Percentiles rank a stretch among this genome's conserved stretches.
Conservation (phyloP, 1,140 invertebrate species). For the Elysia chlorotica region DNA sequence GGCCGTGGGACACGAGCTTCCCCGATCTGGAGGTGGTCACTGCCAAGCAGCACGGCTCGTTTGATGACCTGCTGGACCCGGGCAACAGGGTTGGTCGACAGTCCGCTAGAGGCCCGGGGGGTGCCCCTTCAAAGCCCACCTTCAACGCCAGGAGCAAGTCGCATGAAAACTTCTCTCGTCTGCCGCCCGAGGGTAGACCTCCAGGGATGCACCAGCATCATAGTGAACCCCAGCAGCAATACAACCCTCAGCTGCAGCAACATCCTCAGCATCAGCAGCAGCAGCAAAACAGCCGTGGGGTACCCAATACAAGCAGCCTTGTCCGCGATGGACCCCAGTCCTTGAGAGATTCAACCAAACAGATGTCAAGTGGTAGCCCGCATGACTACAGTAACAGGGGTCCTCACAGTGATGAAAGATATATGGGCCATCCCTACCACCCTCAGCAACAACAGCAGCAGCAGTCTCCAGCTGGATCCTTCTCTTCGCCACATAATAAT, state of each 20-base stretch:
- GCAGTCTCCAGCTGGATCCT: too few species aligned
- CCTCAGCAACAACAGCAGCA: too few species aligned
- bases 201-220: too few species aligned
- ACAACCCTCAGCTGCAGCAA: background rate
- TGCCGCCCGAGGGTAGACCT: too few species aligned
- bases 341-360: too few species aligned
- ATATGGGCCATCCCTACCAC: too few species aligned
- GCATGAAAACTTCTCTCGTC: constrained; percentile 10
- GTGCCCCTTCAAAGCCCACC: background rate
- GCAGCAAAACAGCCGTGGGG: background rate
- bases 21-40: background rate
- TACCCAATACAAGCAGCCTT: too few species aligned
- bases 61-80: constrained; percentile 7
- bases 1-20: constrained; percentile 10
- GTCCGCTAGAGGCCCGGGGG: too few species aligned
- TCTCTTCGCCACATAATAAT: too few species aligned
- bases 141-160: constrained; percentile 16
- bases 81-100: background rate
- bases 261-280: too few species aligned
- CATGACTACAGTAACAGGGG: background rate
- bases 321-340: too few species aligned
- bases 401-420: too few species aligned
- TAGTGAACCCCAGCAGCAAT: background rate
- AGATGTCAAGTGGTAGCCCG: background rate
- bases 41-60: constrained; percentile 5